phyloP scores from a whole-genome alignment of 2,888 invertebrate species.

The Agrilus cyanescens region DNA sequence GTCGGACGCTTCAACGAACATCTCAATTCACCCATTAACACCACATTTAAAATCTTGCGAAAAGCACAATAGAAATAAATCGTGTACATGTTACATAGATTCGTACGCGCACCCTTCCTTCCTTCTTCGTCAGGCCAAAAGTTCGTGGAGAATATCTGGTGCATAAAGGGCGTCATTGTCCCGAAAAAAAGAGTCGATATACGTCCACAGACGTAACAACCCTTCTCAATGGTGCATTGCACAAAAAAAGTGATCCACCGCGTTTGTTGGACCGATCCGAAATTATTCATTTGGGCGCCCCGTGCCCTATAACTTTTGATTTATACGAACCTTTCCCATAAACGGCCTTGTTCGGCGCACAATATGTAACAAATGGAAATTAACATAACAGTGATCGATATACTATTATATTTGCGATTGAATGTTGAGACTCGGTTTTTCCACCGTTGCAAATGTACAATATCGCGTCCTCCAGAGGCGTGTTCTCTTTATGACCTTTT shows the following conservation, averaged over 20 bases:
- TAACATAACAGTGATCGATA: constrained; percentile 34
- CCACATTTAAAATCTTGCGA: constrained; percentile 28
- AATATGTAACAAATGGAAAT: constrained; percentile 30
- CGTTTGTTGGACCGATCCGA: constrained; percentile 23
- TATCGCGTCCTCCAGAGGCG: too few relatives aligned
- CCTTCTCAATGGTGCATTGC: too few relatives aligned
- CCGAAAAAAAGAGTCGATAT: constrained; percentile 25
- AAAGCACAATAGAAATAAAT: constrained; percentile 27
- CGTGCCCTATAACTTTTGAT: constrained; percentile 28
- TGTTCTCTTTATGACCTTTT: too few relatives aligned
- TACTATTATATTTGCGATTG: constrained; percentile 23
- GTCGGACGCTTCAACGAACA: constrained; percentile 15
- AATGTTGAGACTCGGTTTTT: constrained; percentile 17
- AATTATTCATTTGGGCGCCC: constrained; percentile 34
- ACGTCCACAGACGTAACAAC: constrained; percentile 17
- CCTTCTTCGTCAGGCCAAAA: constrained; percentile 15
- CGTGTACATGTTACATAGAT: constrained; percentile 25
- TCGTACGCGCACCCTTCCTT: constrained; percentile 27
- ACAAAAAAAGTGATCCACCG: constrained; percentile 19
- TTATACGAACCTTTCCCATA: constrained; percentile 32
- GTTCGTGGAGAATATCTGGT: constrained; percentile 12
- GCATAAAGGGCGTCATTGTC: constrained; percentile 25
- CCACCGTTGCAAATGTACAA: not conserved
- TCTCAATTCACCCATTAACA: constrained; percentile 34
- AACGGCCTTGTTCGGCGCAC: constrained; percentile 29